Base-by-base conservation (phyloP, 2,888 invertebrate species). In the Cephus sareptanus region DNA sequence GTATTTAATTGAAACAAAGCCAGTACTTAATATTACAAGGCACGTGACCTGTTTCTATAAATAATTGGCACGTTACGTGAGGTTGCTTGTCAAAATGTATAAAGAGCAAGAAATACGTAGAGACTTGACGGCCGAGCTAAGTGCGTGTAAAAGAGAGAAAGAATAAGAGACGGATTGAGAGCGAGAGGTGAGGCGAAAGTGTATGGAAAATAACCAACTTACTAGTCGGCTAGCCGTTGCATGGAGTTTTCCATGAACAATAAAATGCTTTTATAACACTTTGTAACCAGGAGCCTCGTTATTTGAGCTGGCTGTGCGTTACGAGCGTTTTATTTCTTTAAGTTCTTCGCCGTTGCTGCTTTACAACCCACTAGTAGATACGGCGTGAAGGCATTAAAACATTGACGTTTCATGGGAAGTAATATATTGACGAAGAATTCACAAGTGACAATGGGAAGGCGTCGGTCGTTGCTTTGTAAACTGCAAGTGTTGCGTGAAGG, bases 251-350 rank as follows among this genome's bases (percentile, higher is more conserved):
- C 80, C 82, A 79, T 75, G 82, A 79, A 85, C 86, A 84, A 89
- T 89, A 89, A 89, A 88, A 87, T 87, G 83, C 83, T 87, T 89
- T 88, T 88, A 87, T 85, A 85, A 87, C 87, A 83, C 82, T 85
- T 85, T 86, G 83, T 80, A 80, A 75, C 76, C 75, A 80, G 79
- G 71, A 77, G 80, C 37, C 81, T 83, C 79, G 86, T 83, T 84
- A 84, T 79, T 78, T 79, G 77, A 79, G 6, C 23, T 80, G 78
- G 78, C 79, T 79, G 76, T 79, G 79, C 83, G 84, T 86, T 87
- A 89, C 84, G 86, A 86, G 79, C 79, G 76, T 77, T 89, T 89
- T 87, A 88, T 85, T 85, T 82, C 87, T 79, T 77, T 76, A 85
- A 87, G 86, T 87, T 89, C 79, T 83, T 82, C 82, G 82, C 78